Evolutionary conservation across 2,797 vertebrate genomes (phyloP).

Genomic region (Ptychobarbus kaznakovi): DNA sequence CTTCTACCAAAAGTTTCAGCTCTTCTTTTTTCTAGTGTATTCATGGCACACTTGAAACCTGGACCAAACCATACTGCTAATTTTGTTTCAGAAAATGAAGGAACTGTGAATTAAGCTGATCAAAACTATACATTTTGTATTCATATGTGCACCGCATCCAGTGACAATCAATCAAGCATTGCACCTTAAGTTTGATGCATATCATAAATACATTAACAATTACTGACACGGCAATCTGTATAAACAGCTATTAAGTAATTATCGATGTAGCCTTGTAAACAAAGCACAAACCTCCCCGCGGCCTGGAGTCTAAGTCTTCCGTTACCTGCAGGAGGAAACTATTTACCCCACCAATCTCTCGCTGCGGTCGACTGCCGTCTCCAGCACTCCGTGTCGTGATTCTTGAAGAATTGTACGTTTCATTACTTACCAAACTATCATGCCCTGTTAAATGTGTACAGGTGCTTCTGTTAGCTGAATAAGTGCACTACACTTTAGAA

Average conservation of each 20-base stretch:
- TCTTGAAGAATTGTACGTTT: constrained; percentile 16
- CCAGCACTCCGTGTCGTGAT: background rate
- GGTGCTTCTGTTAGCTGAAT: background rate
- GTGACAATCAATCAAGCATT: constrained; percentile 9
- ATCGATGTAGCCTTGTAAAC: constrained; percentile 40
- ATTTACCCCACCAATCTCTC: constrained; percentile 7
- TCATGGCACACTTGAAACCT: background rate
- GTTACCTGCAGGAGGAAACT: constrained; percentile 28
- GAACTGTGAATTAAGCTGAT: background rate
- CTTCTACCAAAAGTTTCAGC: background rate
- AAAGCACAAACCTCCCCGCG: constrained; percentile 18
- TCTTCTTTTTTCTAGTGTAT: background rate
- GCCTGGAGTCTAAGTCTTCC: background rate
- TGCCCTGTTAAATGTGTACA: constrained; percentile 2
- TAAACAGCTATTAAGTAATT: constrained; percentile 57
- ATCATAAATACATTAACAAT: constrained; percentile 55
- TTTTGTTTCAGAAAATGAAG: background rate
- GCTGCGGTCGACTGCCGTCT: constrained; percentile 10
- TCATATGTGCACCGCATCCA: background rate
- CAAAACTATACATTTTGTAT: background rate
- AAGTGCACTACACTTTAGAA: constrained; percentile 17
- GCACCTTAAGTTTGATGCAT: constrained; percentile 24
- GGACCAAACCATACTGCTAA: background rate
- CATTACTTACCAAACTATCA: constrained; percentile 29
- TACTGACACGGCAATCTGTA: constrained; percentile 41